Evolutionary conservation across 2,113 vertebrate genomes (phyloP).

Genomic region (Conger conger): DNA sequence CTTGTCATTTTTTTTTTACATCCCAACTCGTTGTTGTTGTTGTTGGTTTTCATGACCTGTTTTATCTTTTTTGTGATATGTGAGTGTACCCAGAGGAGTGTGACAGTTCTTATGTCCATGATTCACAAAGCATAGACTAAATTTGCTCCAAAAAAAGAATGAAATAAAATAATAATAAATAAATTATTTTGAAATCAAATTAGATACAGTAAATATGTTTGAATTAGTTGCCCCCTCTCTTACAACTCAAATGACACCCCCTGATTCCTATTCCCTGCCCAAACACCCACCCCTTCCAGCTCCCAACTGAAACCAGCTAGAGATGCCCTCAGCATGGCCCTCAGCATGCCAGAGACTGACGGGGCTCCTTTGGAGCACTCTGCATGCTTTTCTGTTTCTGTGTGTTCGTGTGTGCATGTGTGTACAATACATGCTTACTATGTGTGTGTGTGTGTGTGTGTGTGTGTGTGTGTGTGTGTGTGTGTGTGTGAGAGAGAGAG

Average conservation of each 20-base stretch:
- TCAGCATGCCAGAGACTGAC: conserved; percentile 43
- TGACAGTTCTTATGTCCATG: conserved; percentile 22
- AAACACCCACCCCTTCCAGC: background rate
- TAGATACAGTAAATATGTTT: conserved; percentile 4
- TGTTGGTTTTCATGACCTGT: conserved; percentile 8
- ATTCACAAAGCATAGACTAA: conserved; percentile 6
- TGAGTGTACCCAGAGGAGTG: conserved; percentile 32
- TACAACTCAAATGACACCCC: conserved; percentile 8
- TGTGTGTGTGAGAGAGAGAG: background rate
- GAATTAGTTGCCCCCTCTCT: conserved; percentile 12
- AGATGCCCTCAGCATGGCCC: conserved; percentile 46
- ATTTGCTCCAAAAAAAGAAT: conserved; percentile 4
- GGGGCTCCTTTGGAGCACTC: conserved; percentile 25
- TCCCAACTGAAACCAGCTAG: conserved; percentile 41
- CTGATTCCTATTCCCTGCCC: conserved; percentile 4
- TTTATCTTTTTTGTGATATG: conserved; percentile 15
- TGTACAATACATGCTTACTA: background rate
- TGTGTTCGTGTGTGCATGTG: background rate
- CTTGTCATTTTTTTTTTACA: conserved; percentile 4
- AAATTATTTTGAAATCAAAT: no score
- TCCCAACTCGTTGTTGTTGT: background rate
- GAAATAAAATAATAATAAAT: background rate
- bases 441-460: conserved; percentile 1
- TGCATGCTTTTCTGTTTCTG: conserved; percentile 32
- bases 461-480: conserved; percentile 17